Evolutionary conservation across 2,113 vertebrate genomes (phyloP).

Genomic region (Dipodomys ordii): DNA sequence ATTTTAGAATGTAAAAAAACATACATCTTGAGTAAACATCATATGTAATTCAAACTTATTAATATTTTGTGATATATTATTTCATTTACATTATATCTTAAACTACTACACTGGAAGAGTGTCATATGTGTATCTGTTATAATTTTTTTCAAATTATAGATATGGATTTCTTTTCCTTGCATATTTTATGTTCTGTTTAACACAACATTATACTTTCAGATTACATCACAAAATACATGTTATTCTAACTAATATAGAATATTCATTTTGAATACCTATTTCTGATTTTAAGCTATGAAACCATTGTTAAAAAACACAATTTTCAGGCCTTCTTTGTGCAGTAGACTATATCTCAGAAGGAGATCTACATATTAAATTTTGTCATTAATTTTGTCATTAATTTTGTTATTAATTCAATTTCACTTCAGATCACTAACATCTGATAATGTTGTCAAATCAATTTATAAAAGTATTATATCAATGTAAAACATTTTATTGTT

Average conservation of each 20-base stretch:
- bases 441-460: not conserved
- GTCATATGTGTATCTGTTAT: too few relatives aligned
- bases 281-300: not conserved
- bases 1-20: constrained; percentile 7
- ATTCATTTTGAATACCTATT: not conserved
- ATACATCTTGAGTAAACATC: not conserved
- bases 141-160: not conserved
- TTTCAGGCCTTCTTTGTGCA: not conserved
- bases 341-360: not conserved
- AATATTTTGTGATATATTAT: constrained; percentile 30
- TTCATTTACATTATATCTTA: not conserved
- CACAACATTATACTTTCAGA: constrained; percentile 1
- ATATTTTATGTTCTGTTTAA: not conserved
- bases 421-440: not conserved
- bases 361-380: not conserved
- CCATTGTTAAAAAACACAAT: not conserved
- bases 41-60: not conserved
- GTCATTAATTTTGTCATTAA: not conserved
- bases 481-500: not conserved
- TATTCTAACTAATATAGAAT: not conserved
- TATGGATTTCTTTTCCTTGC: not conserved
- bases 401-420: not conserved
- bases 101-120: not conserved
- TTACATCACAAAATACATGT: not conserved
- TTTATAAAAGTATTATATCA: not conserved